These are phyloP conservation scores for Eremobia ochroleuca DNA, from an alignment of 2,888 invertebrate genomes.

Conservation along the genomic window DNA sequence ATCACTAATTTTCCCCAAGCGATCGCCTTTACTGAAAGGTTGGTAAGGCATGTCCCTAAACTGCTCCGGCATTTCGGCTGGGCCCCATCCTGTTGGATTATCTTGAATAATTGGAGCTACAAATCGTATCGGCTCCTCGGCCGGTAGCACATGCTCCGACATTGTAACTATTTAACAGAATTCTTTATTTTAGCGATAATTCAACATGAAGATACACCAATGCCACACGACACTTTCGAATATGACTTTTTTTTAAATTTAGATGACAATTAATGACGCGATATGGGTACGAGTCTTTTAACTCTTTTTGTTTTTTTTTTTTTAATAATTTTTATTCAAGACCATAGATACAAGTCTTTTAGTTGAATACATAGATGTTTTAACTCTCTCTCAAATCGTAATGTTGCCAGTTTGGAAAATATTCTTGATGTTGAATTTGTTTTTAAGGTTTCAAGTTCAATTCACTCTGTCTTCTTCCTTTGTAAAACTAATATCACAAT, in stretches of 20 bases:
- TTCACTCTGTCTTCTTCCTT: slow-evolving; percentile 34
- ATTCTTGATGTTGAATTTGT: background rate
- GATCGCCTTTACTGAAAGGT: slow-evolving; percentile 99
- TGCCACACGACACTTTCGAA: slow-evolving; percentile 84
- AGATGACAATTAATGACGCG: slow-evolving; percentile 26
- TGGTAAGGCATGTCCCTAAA: slow-evolving; percentile 99
- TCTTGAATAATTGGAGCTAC: slow-evolving; percentile 94
- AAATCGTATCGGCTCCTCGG: slow-evolving; percentile 92
- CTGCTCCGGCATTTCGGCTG: slow-evolving; percentile 97
- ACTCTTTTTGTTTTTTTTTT: too few relatives aligned
- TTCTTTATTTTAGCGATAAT: slow-evolving; percentile 62
- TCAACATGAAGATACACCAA: slow-evolving; percentile 70
- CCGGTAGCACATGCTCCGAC: slow-evolving; percentile 90
- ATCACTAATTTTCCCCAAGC: slow-evolving; percentile 99
- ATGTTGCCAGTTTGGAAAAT: slow-evolving; percentile 7
- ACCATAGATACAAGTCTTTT: too few relatives aligned
- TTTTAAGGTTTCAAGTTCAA: too few relatives aligned
- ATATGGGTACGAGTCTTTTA: slow-evolving; percentile 32
- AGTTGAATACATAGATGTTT: too few relatives aligned
- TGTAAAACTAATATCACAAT: slow-evolving; percentile 77
- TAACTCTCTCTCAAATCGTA: background rate
- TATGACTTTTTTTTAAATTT: slow-evolving; percentile 41
- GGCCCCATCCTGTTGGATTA: slow-evolving; percentile 99
- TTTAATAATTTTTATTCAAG: too few relatives aligned
- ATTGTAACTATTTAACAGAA: slow-evolving; percentile 72